Base-by-base conservation (phyloP, 2,888 invertebrate species). In the Limnephilus rhombicus region DNA sequence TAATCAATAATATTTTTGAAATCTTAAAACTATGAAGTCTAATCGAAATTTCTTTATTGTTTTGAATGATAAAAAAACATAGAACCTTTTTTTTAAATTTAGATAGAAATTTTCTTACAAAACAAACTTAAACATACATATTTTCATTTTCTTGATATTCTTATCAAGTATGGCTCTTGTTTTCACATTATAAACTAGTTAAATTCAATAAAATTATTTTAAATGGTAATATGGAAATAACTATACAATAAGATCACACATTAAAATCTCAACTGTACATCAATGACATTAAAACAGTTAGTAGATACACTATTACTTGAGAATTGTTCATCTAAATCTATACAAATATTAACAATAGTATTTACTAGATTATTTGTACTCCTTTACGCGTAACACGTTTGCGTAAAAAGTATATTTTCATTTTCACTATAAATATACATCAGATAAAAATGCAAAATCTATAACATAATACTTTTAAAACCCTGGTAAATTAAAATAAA, bases 301-400 rank as follows among this genome's bases (percentile, higher is more conserved):
- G 31, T 81, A 91, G 53, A 68, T 53, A 89, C 85, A 89, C 49
- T 89, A 88, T 82, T 89, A 91, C 41, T 89, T 81, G 53, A 83
- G 45, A 81, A 37, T 83, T 89, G 85, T 91, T 68, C 24, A 15
- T 88, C 91, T 91, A 91, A 49, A 91, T 83, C 91, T 91, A 91
- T 91, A 89, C 37, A 91, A 89, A 89, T 83, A 85, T 91, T 89
- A 91, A 91, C 91, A 91, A 83, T 83, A 90, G 18, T 81, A 91
- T 83, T 91, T 88, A 91, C 86, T 91, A 91, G 24, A 68, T 7
- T 68, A 18, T 91, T 91, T 91, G 91, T 91, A 91, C 91, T 91
- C 85, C 31, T 91, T 88, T 88, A 91, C 91, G 87, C 91, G 3
- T 80, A 53, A 90, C 37, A 82, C 29, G 18, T 85, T 41, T 90